These are phyloP conservation scores for Spodoptera litura DNA, from an alignment of 1,140 invertebrate genomes.

Conservation along the genomic window DNA sequence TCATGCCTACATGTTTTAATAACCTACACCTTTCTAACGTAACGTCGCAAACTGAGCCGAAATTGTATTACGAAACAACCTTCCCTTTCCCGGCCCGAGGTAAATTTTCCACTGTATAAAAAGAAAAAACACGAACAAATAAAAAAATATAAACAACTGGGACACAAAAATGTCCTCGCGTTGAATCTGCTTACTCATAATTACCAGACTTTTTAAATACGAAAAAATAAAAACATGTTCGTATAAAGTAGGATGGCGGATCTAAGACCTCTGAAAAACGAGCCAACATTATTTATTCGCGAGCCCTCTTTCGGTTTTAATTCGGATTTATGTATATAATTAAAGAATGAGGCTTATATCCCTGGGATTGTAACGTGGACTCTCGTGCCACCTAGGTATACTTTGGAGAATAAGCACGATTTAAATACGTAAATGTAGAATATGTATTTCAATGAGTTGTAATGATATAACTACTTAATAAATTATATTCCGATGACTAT, in stretches of 20 bases:
- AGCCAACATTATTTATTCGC: conserved; percentile 78
- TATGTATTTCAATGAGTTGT: neutral
- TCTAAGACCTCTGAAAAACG: conserved; percentile 82
- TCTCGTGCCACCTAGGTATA: neutral
- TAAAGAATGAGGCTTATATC: conserved; percentile 76
- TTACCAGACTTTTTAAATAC: conserved; percentile 76
- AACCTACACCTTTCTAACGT: neutral
- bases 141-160: conserved; percentile 52
- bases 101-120: conserved; percentile 36
- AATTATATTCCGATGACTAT: no score
- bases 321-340: conserved; percentile 81
- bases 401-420: neutral
- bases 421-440: neutral
- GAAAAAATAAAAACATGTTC: conserved; percentile 72
- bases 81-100: neutral
- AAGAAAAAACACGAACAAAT: conserved; percentile 41
- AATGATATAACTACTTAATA: no score
- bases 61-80: conserved; percentile 21
- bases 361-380: conserved; percentile 43
- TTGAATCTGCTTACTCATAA: conserved; percentile 73
- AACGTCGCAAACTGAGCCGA: conserved; percentile 10
- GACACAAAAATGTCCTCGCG: conserved; percentile 54
- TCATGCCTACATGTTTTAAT: neutral
- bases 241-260: conserved; percentile 73
- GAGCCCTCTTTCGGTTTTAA: conserved; percentile 77